Evolutionary conservation across 1,140 invertebrate genomes (phyloP).

Genomic region (Pseudomyrmex pallidus): DNA sequence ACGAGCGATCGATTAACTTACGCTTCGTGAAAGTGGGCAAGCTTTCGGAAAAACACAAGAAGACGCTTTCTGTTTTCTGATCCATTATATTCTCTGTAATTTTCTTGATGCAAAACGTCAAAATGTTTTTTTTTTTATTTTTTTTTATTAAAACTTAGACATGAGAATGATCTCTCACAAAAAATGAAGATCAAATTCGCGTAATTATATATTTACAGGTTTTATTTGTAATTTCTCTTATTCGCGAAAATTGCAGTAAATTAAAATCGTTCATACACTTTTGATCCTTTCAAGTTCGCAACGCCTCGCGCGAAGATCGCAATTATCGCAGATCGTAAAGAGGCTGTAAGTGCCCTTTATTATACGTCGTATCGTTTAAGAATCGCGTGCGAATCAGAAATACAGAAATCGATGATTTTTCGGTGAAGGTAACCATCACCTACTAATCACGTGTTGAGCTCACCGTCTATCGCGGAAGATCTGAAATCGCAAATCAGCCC

Average conservation of each 20-base stretch:
- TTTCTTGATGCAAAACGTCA: neutral
- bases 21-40: constrained; percentile 20
- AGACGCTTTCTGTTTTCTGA: neutral
- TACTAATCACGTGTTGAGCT: constrained; percentile 15
- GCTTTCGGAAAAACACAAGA: constrained; percentile 2
- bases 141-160: neutral
- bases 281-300: neutral
- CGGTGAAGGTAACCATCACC: neutral
- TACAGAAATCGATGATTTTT: neutral
- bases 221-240: neutral
- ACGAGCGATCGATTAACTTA: constrained; percentile 43
- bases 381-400: constrained; percentile 4
- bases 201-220: constrained; percentile 10
- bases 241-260: neutral
- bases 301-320: neutral
- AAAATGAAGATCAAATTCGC: neutral
- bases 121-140: neutral
- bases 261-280: neutral
- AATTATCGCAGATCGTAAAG: constrained; percentile 28
- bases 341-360: constrained; percentile 18
- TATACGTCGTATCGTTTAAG: neutral
- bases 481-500: constrained; percentile 46
- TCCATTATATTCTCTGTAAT: neutral
- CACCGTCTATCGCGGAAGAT: neutral
- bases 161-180: no score